phyloP scores from a whole-genome alignment of 2,113 vertebrate genomes.

The Leuciscus idus region DNA sequence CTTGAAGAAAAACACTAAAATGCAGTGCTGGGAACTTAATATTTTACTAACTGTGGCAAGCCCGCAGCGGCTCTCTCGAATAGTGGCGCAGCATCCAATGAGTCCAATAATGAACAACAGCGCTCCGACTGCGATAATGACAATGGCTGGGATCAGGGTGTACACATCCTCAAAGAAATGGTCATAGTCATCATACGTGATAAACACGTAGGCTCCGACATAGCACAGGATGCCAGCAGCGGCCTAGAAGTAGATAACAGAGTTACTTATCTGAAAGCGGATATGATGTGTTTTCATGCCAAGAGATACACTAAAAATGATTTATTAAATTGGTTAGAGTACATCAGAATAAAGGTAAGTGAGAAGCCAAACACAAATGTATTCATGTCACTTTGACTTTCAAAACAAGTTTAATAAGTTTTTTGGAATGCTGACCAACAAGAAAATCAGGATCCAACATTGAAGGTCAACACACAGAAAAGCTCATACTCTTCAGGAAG shows the following conservation, averaged over 20 bases:
- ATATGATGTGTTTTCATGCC: not conserved
- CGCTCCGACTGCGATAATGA: conserved; percentile 92
- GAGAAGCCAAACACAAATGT: not conserved
- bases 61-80: conserved; percentile 93
- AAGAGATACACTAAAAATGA: not conserved
- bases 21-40: not conserved
- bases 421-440: not conserved
- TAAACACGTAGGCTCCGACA: conserved; percentile 97
- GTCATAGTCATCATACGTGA: conserved; percentile 97
- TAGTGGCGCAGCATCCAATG: conserved; percentile 95
- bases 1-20: not conserved
- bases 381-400: not conserved
- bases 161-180: conserved; percentile 98
- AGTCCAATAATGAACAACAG: conserved; percentile 95
- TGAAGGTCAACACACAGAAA: not conserved
- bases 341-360: not conserved
- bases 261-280: not conserved
- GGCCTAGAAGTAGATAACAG: conserved; percentile 76
- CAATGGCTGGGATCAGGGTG: conserved; percentile 89
- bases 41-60: conserved; percentile 85
- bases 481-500: not conserved
- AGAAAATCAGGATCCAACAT: not conserved
- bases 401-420: not conserved
- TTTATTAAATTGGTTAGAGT: not conserved
- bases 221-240: conserved; percentile 97